A percentile compares a stretch with the other conserved stretches of the same genome.
Evolutionary conservation across 2,797 vertebrate genomes (phyloP).

Genomic region (Malurus splendens): DNA sequence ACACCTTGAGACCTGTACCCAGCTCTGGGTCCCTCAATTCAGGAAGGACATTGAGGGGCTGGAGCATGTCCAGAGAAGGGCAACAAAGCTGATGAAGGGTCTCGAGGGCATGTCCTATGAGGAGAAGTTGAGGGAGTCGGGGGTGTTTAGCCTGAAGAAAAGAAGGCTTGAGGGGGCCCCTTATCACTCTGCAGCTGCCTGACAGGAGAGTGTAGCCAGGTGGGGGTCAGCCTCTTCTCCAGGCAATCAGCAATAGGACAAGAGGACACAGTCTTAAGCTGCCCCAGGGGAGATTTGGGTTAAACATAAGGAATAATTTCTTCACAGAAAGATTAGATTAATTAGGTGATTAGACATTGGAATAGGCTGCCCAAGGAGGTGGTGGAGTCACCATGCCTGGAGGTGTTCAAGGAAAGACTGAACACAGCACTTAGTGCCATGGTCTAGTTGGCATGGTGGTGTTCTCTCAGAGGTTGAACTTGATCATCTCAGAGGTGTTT

Average conservation of each 20-base stretch:
- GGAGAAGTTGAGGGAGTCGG: neutral
- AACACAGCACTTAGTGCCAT: fast-evolving
- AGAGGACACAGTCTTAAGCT: neutral
- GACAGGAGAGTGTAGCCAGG: neutral
- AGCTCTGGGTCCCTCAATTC: neutral
- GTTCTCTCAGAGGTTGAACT: neutral
- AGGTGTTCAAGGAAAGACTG: neutral
- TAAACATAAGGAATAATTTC: neutral
- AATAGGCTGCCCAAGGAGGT: neutral
- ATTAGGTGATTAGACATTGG: neutral
- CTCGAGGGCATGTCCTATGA: neutral
- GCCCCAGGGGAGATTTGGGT: neutral
- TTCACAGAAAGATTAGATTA: neutral
- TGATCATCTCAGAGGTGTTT: neutral
- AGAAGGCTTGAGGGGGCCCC: neutral
- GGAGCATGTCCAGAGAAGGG: neutral
- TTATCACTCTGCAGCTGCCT: neutral
- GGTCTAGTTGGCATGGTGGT: fast-evolving
- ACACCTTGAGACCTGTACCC: neutral
- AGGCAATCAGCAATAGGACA: neutral
- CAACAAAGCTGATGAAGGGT: neutral
- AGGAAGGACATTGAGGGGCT: neutral
- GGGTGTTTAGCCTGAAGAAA: neutral
- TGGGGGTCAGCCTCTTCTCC: fast-evolving
- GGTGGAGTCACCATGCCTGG: neutral